A percentile compares a stretch with the other conserved stretches of the same genome.
These are phyloP conservation scores for Helogale parvula DNA, from an alignment of 2,113 vertebrate species.

Conservation along the genomic window DNA sequence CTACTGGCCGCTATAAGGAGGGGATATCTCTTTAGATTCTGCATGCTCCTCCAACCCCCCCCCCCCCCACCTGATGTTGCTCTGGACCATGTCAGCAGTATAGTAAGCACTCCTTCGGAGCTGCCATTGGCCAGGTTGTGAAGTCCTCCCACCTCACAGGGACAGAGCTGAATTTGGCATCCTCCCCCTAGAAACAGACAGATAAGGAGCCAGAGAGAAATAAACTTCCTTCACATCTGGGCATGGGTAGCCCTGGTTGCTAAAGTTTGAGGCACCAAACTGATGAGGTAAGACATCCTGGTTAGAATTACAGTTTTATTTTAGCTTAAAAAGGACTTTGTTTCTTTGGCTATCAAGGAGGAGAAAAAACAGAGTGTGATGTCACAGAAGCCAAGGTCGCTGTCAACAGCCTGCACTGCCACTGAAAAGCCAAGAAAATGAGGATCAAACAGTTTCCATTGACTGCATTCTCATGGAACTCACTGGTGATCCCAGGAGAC, in stretches of 20 bases:
- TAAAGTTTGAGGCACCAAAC: neutral
- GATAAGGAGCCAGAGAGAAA: no score
- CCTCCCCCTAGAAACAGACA: neutral
- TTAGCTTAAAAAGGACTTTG: neutral
- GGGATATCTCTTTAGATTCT: no score
- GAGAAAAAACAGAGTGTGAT: neutral
- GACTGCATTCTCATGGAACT: neutral
- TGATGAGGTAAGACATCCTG: neutral
- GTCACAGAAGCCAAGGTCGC: neutral
- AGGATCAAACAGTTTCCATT: neutral
- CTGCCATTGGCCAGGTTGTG: no score
- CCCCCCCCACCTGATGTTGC: rapidly evolving
- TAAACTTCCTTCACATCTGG: neutral
- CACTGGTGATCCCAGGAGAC: neutral
- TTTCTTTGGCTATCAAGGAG: neutral
- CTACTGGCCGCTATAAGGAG: neutral
- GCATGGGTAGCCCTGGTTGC: neutral
- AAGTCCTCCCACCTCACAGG: neutral
- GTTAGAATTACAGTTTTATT: neutral
- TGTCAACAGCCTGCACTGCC: neutral
- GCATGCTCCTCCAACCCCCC: neutral
- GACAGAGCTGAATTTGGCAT: neutral
- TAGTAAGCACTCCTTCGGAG: neutral
- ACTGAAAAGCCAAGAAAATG: neutral
- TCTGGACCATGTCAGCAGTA: no score